Conservation (phyloP, 1,140 invertebrate species). For the Mercenaria mercenaria region DNA sequence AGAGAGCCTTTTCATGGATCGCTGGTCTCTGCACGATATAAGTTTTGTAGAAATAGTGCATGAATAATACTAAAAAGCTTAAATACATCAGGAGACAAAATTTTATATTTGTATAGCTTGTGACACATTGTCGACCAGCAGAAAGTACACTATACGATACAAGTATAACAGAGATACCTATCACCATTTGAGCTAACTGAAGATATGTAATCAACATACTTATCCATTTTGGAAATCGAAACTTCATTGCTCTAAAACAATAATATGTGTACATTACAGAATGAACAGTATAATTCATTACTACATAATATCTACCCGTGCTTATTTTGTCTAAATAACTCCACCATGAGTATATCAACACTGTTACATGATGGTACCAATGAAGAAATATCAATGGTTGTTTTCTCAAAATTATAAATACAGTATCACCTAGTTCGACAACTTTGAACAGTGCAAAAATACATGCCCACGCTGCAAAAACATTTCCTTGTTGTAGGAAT, state of each 20-base stretch:
- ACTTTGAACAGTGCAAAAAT: constrained; percentile 97
- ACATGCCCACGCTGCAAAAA: constrained; percentile 94
- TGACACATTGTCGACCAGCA: constrained; percentile 92
- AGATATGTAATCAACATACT: constrained; percentile 97
- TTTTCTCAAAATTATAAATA: constrained; percentile 98
- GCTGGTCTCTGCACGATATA: constrained; percentile 79
- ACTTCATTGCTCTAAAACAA: constrained; percentile 94
- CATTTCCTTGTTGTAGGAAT: constrained; percentile 76
- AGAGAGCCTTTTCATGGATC: not conserved
- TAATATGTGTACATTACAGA: constrained; percentile 99
- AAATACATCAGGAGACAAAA: constrained; percentile 97
- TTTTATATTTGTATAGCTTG: constrained; percentile 94
- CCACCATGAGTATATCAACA: constrained; percentile 98
- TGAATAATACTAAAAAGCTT: constrained; percentile 87
- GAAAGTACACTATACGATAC: constrained; percentile 90
- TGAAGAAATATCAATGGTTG: constrained; percentile 99
- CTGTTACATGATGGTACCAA: constrained; percentile 92
- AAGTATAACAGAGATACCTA: constrained; percentile 96
- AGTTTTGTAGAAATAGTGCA: constrained; percentile 87
- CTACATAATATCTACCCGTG: constrained; percentile 96
- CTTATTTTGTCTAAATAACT: constrained; percentile 98
- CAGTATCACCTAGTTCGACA: constrained; percentile 97
- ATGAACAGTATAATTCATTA: constrained; percentile 99
- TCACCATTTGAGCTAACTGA: constrained; percentile 97
- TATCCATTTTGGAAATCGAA: constrained; percentile 93